phyloP scores from a whole-genome alignment of 2,797 vertebrate species.

The Falco concolor region DNA sequence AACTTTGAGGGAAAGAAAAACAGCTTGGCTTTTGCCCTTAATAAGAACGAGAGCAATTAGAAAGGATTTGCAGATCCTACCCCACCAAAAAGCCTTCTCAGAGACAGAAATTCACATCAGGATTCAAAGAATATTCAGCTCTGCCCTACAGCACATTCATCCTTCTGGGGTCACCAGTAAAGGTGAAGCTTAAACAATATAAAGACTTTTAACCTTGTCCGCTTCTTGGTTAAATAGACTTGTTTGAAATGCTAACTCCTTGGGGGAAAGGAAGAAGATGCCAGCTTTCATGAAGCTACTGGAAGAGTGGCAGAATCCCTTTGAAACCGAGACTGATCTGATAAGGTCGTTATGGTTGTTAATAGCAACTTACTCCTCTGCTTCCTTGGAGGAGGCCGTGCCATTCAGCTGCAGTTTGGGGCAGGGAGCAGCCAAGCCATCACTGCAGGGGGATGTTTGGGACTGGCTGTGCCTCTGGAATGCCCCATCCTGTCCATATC shows the following conservation, averaged over 20 bases:
- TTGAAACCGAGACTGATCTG: constrained; percentile 27
- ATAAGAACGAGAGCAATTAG: background rate
- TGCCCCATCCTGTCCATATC: background rate
- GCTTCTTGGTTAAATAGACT: background rate
- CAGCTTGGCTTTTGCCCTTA: background rate
- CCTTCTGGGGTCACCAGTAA: background rate
- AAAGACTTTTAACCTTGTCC: background rate
- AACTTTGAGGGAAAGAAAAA: background rate
- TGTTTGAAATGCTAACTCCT: constrained; percentile 14
- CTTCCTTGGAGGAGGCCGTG: background rate
- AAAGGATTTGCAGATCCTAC: background rate
- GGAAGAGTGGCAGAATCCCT: constrained; percentile 1
- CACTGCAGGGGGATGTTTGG: background rate
- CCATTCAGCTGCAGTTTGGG: background rate
- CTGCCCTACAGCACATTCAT: background rate
- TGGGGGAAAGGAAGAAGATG: constrained; percentile 7
- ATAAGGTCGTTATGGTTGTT: constrained; percentile 10
- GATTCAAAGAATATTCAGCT: background rate
- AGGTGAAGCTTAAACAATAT: background rate
- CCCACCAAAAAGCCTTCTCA: background rate
- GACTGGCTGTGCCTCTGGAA: background rate
- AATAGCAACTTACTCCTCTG: background rate
- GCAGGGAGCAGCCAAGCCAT: background rate
- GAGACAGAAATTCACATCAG: background rate
- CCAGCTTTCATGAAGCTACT: background rate